Evolutionary conservation across 2,113 vertebrate genomes (phyloP), one percentile per base, ranked within the genome.

Genomic region (Jacana jacana): DNA sequence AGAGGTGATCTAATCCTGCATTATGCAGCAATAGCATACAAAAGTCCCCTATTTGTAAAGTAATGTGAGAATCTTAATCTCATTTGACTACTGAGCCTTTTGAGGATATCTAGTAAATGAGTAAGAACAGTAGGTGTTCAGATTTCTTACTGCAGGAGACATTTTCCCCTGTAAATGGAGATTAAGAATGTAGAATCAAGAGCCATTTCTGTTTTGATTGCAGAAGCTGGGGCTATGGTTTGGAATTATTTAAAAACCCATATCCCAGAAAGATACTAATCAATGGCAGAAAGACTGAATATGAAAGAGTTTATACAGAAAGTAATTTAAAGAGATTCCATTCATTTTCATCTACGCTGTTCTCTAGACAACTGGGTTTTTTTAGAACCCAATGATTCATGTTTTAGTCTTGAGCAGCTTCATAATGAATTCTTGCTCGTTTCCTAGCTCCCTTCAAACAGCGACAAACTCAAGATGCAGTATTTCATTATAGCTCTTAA

Each of bases 251-350:
- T 91, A 84, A 93, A 93, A 96, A 69, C 55, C 65, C 54, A 9
- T 85, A 93, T 79, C 89, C 63, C 88, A 73, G 78, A 95, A 95
- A 92, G 92, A 94, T 86, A 64, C 91, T 95, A 97, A 95, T 96
- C 95, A 96, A 89, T 91, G 89, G 25, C 81, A 96, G 93, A 88
- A 88, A 83, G 88, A 90, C 91, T 96, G 91, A 88, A 92, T 82
- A 81, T 77, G 83, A 58, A 82, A 91, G 90, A 93, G 61, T 96
- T 96, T 91, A 93, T 96, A 95, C 86, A 92, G 95, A 81, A 90
- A 96, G 91, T 91, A 96, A 96, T 96, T 93, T 94, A 91, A 95
- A 96, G 91, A 96, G 94, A 93, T 94, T 96, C 91, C 95, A 96
- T 96, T 96, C 95, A 96, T 96, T 96, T 94, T 96, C 81, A 96